Conservation (phyloP, 1,140 invertebrate species). For the Eulimnadia texana region DNA sequence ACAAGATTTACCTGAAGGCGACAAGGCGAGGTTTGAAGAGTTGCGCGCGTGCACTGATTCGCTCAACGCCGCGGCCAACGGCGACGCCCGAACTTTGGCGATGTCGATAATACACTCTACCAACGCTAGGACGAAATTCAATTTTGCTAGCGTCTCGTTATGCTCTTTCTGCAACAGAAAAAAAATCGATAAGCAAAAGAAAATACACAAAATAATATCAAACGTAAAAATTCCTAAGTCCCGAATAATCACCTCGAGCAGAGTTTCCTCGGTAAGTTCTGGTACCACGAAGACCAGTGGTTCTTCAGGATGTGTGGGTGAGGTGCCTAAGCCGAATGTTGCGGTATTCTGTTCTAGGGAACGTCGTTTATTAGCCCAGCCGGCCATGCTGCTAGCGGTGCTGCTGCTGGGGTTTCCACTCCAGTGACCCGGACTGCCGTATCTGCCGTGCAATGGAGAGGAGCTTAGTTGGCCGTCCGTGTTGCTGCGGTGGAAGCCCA, state of each 20-base stretch:
- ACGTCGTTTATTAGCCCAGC: background rate
- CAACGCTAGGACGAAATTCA: constrained; percentile 81
- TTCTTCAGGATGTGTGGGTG: constrained; percentile 35
- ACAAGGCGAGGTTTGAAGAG: constrained; percentile 7
- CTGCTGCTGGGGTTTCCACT: background rate
- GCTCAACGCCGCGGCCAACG: constrained; percentile 38
- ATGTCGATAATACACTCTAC: constrained; percentile 81
- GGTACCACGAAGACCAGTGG: constrained; percentile 70
- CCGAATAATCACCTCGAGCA: constrained; percentile 53
- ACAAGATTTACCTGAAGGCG: constrained; percentile 9
- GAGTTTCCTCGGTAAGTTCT: constrained; percentile 85
- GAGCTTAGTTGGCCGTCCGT: background rate
- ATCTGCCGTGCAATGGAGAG: background rate
- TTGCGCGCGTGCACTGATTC: constrained; percentile 15
- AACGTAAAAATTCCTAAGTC: constrained; percentile 11
- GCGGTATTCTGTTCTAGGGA: background rate
- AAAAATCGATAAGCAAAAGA: background rate
- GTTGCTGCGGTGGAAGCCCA: constrained; percentile 4
- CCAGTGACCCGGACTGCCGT: background rate
- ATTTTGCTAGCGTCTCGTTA: constrained; percentile 81
- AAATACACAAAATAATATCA: background rate
- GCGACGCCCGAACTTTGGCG: constrained; percentile 56
- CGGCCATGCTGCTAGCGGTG: background rate
- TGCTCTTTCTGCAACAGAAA: constrained; percentile 53
- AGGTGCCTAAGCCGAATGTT: constrained; percentile 26